Evolutionary conservation across 2,113 vertebrate genomes (phyloP), one percentile per base, ranked within the genome.

Genomic region (Erythrolamprus reginae): DNA sequence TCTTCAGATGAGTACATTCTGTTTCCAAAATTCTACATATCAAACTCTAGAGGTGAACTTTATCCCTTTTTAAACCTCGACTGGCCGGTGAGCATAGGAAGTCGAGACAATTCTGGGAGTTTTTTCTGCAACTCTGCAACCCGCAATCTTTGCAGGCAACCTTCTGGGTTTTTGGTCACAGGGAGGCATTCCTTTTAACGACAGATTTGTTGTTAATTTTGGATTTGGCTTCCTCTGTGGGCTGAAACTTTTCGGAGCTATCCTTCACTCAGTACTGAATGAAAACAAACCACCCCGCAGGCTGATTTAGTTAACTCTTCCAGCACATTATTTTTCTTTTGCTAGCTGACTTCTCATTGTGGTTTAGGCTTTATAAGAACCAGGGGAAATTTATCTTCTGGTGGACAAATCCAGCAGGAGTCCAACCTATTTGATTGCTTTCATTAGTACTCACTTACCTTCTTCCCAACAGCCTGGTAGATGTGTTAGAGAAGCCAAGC

Each of bases 301-400:
- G 33, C 95, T 92, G 95, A 90, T 93, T 93, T 93, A 93, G 93
- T 92, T 91, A 95, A 94, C 91, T 10, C 95, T 85, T 9, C 38
- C 51, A 38, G 42, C 10, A 26, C 5, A 45, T 45, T 86, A 38
- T 53, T 38, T 86, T 42, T 55, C 21, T 87, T 56, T 58, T 42
- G 15, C 13, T n/a, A 7, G 1, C 4, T n/a, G 28, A 48, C 19
- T 9, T 28, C 12, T 42, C 26, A n/a, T 65, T 55, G 84, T 92
- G 94, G 95, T 95, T 95, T 94, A 84, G 86, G 94, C 95, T 94
- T 94, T 95, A 89, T 89, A 92, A 95, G 96, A 94, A 94, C 95
- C 93, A 92, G 96, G 93, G 93, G 90, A 92, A 91, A 65, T 15
- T n/a, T 94, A 95, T 92, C 93, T 93, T 84, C 94, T 92, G 96